These are phyloP conservation scores for Hemitrygon akajei DNA, from an alignment of 2,797 vertebrate species.

Conservation along the genomic window DNA sequence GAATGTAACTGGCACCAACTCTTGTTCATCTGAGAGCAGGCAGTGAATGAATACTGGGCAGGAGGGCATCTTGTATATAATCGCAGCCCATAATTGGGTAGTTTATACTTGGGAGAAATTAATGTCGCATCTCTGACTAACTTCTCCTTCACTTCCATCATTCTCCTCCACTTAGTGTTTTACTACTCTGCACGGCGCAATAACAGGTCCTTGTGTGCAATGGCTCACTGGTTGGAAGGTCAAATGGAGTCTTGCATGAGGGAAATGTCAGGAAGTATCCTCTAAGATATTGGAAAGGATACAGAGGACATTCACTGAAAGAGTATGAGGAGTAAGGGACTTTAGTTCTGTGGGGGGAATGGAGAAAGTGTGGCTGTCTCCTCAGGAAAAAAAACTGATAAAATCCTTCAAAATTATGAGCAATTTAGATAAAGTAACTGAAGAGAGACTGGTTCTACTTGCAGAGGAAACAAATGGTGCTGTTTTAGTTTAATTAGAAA, in stretches of 20 bases:
- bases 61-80: too few relatives aligned
- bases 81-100: too few relatives aligned
- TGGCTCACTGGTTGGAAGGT: not conserved
- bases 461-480: too few relatives aligned
- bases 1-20: too few relatives aligned
- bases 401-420: not conserved
- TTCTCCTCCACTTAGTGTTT: not conserved
- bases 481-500: not conserved
- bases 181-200: not conserved
- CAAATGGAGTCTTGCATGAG: not conserved
- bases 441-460: not conserved
- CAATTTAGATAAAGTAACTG: not conserved
- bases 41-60: too few relatives aligned
- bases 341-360: not conserved
- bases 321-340: not conserved
- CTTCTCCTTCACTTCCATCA: too few relatives aligned
- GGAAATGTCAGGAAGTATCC: not conserved
- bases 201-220: not conserved
- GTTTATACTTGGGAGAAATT: too few relatives aligned
- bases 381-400: not conserved
- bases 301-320: not conserved
- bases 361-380: not conserved
- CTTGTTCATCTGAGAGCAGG: too few relatives aligned
- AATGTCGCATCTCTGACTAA: too few relatives aligned
- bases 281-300: not conserved